Evolutionary conservation across 2,797 vertebrate species (phyloP).

Genomic region (Darevskia mixta): DNA sequence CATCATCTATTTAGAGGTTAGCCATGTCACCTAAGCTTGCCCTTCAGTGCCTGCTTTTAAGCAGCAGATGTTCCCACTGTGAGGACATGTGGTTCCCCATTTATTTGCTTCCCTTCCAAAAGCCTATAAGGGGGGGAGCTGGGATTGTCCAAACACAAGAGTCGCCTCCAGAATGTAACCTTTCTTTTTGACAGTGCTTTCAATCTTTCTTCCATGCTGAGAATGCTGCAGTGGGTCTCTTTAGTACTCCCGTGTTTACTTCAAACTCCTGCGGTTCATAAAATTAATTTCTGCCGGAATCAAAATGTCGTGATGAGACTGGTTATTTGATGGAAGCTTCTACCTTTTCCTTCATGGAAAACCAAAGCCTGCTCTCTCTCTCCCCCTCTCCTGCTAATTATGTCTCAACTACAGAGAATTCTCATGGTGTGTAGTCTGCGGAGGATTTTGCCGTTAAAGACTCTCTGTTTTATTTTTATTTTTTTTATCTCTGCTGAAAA

Average conservation of each 20-base stretch:
- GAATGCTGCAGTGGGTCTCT: constrained; percentile 54
- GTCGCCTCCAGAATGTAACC: constrained; percentile 18
- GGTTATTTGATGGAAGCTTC: constrained; percentile 57
- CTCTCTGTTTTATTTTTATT: neutral
- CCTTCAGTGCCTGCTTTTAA: constrained; percentile 34
- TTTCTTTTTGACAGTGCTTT: constrained; percentile 44
- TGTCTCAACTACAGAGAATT: constrained; percentile 18
- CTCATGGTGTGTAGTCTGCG: constrained; percentile 18
- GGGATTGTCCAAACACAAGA: constrained; percentile 28
- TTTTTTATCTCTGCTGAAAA: constrained; percentile 38
- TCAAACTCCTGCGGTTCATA: constrained; percentile 52
- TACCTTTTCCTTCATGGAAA: constrained; percentile 26
- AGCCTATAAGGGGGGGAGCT: constrained; percentile 15
- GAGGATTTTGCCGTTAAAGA: constrained; percentile 21
- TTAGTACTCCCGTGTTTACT: constrained; percentile 48
- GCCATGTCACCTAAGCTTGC: constrained; percentile 33
- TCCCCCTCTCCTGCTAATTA: constrained; percentile 50
- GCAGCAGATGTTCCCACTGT: constrained; percentile 48
- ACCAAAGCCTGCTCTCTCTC: constrained; percentile 34
- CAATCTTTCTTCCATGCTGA: constrained; percentile 47
- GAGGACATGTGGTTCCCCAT: constrained; percentile 34
- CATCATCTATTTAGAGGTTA: constrained; percentile 44
- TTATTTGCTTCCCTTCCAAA: constrained; percentile 33
- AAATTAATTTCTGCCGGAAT: constrained; percentile 65
- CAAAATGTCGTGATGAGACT: constrained; percentile 39